Percentiles rank a stretch among this genome's conserved stretches.
These are phyloP conservation scores for Vireo griseus DNA, from an alignment of 2,797 vertebrate species.

Conservation along the genomic window DNA sequence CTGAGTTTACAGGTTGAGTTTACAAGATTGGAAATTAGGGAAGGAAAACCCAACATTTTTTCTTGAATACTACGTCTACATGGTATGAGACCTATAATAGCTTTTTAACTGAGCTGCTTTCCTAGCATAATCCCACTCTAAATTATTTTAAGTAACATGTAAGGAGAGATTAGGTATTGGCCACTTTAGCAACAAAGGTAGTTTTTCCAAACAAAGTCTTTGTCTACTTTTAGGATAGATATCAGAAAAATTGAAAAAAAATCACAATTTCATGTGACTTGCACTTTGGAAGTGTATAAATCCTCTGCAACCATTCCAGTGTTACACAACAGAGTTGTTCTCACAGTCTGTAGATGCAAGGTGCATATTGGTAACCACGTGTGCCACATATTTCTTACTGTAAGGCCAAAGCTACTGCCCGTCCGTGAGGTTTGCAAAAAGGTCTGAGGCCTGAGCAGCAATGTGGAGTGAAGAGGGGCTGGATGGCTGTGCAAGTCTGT, in stretches of 20 bases:
- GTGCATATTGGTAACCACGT: fast-evolving
- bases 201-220: background rate
- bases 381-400: background rate
- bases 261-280: background rate
- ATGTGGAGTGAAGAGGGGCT: background rate
- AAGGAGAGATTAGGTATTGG: background rate
- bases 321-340: background rate
- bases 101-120: background rate
- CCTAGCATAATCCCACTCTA: background rate
- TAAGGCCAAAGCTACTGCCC: background rate
- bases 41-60: background rate
- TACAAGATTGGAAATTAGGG: background rate
- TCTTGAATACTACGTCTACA: background rate
- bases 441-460: background rate
- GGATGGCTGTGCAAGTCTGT: background rate
- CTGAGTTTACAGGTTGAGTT: background rate
- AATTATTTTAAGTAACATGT: background rate
- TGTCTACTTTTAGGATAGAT: background rate
- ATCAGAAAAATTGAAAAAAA: background rate
- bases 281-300: background rate
- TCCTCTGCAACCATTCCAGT: background rate
- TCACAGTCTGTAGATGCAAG: background rate
- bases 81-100: background rate
- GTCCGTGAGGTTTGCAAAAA: background rate
- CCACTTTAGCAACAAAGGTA: background rate